A percentile compares a stretch with the other conserved stretches of the same genome.
These are phyloP conservation scores for Macrostomum lignano DNA, from an alignment of 1,140 invertebrate species.

Conservation along the genomic window DNA sequence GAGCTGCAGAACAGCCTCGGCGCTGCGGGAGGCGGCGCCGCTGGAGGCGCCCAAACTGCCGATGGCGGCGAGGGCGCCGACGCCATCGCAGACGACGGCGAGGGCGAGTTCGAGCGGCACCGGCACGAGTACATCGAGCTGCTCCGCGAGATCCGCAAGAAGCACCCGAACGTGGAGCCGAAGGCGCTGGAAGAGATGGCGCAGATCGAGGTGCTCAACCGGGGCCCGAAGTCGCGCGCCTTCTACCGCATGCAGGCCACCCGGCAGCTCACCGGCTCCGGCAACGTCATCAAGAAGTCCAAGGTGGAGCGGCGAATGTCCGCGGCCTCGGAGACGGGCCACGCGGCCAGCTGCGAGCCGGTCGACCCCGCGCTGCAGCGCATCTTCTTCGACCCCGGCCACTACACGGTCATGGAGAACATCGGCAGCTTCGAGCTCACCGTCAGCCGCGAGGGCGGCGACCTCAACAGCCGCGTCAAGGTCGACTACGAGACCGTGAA, in stretches of 20 bases:
- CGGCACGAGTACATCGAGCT: conserved; percentile 5
- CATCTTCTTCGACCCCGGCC: conserved; percentile 72
- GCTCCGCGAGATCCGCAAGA: conserved; percentile 6
- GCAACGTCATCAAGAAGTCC: conserved; percentile 52
- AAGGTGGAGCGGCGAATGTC: conserved; percentile 23
- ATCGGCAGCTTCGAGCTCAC: conserved; percentile 70
- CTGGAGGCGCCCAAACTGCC: too few species aligned
- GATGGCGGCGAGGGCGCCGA: background rate
- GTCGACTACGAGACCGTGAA: conserved; percentile 88
- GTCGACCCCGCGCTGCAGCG: conserved; percentile 30
- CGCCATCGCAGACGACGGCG: background rate
- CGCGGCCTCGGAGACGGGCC: conserved; percentile 7
- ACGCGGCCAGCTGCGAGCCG: conserved; percentile 27
- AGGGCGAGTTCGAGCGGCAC: background rate
- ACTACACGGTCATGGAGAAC: conserved; percentile 93
- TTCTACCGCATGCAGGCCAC: conserved; percentile 93
- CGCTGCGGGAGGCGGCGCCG: too few species aligned
- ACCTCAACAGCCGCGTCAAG: conserved; percentile 41
- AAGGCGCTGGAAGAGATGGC: conserved; percentile 53
- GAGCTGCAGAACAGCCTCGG: too few species aligned
- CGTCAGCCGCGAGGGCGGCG: conserved; percentile 49
- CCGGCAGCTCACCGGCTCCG: conserved; percentile 69
- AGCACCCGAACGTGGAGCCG: conserved; percentile 25
- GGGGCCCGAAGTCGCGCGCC: conserved; percentile 71
- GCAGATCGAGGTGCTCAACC: conserved; percentile 61